These are phyloP conservation scores for Platycheirus rosarum DNA, from an alignment of 2,888 invertebrate species.

Conservation along the genomic window DNA sequence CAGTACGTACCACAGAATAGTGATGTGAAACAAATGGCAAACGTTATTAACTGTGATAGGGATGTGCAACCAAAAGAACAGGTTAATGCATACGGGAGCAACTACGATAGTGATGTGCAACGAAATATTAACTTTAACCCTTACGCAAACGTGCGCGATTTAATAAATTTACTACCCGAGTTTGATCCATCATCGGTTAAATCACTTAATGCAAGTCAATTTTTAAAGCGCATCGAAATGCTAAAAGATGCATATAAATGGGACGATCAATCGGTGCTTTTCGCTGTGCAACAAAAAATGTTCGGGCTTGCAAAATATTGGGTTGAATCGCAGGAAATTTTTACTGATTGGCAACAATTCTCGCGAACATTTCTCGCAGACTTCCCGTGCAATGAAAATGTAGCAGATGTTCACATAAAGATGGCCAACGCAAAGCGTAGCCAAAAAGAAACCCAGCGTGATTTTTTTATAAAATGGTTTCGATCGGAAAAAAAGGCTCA, in stretches of 20 bases:
- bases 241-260: conserved; percentile 46
- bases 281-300: conserved; percentile 55
- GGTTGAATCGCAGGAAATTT: no score
- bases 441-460: no score
- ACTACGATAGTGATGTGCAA: neutral
- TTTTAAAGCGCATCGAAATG: conserved; percentile 32
- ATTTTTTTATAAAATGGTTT: no score
- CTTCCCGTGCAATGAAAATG: no score
- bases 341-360: no score
- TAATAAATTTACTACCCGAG: neutral
- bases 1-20: no score
- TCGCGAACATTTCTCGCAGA: no score
- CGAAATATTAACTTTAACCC: neutral
- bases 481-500: no score
- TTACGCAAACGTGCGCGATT: neutral
- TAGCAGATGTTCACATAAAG: no score
- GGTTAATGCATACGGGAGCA: neutral
- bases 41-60: no score
- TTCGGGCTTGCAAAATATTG: conserved; percentile 46
- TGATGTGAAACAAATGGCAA: neutral
- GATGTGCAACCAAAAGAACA: no score
- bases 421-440: no score
- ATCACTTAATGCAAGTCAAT: neutral
- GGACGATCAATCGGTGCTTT: conserved; percentile 53
- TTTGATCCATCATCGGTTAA: neutral